Evolutionary conservation across 2,113 vertebrate species (phyloP).

Genomic region (Nerophis lumbriciformis): DNA sequence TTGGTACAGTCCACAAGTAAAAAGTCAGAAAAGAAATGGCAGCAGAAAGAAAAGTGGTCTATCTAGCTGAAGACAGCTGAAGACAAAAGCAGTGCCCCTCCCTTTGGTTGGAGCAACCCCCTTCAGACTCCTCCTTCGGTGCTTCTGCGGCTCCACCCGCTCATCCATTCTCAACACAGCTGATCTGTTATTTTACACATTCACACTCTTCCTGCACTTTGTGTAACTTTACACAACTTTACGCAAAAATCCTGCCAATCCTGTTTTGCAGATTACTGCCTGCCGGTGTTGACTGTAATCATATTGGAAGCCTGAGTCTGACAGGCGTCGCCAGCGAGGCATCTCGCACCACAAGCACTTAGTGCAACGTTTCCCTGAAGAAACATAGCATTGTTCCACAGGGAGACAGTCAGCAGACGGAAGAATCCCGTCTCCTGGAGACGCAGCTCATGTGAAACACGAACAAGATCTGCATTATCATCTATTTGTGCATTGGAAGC

Average conservation of each 20-base stretch:
- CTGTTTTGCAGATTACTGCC: conserved; percentile 8
- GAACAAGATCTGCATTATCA: background rate
- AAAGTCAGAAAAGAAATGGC: background rate
- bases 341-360: background rate
- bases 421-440: conserved; percentile 4
- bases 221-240: conserved; percentile 2
- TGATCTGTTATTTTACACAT: too few relatives aligned
- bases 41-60: background rate
- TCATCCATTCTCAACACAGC: too few relatives aligned
- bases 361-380: background rate
- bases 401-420: background rate
- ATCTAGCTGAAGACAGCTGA: conserved; percentile 2
- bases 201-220: background rate
- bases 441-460: background rate
- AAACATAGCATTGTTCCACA: conserved; percentile 3
- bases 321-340: background rate
- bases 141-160: conserved; percentile 4
- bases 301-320: background rate
- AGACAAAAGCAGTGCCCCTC: conserved; percentile 25
- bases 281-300: background rate
- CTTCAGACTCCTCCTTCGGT: conserved; percentile 35
- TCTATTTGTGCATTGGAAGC: background rate
- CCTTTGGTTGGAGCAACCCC: conserved; percentile 13
- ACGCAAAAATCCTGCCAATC: conserved; percentile 19
- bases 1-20: background rate